Percentiles rank a stretch among this genome's conserved stretches.
Conservation (phyloP, 2,113 vertebrate genomes). For the Peromyscus maniculatus region DNA sequence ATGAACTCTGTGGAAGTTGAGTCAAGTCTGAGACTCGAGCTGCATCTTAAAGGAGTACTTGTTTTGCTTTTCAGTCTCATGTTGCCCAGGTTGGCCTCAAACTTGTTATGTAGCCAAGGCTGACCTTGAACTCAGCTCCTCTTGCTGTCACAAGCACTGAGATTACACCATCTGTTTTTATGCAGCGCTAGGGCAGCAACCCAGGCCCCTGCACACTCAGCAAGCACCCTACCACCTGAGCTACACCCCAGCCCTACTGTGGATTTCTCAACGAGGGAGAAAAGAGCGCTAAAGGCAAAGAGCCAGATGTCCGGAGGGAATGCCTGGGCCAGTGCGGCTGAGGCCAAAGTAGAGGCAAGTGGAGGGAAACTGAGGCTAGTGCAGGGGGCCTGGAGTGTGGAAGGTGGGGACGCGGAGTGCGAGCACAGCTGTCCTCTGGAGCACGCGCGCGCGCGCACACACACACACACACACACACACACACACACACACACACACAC, state of each 20-base stretch:
- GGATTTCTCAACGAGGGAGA: constrained; percentile 25
- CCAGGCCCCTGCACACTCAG: neutral
- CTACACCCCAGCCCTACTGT: too few relatives aligned
- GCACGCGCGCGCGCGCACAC: too few relatives aligned
- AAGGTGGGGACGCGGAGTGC: neutral
- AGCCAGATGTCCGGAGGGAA: neutral
- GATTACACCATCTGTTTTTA: neutral
- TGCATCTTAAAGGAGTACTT: neutral
- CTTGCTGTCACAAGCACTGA: too few relatives aligned
- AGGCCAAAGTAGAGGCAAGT: neutral
- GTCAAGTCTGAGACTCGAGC: neutral
- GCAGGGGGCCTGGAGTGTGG: neutral
- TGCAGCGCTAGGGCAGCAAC: neutral
- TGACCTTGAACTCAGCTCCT: neutral
- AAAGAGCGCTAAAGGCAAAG: neutral
- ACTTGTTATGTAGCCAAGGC: neutral
- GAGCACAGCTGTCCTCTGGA: rapidly evolving
- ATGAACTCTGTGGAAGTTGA: neutral
- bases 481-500: too few relatives aligned
- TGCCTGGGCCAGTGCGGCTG: neutral
- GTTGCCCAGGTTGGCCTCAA: neutral
- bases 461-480: too few relatives aligned
- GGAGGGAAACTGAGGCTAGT: neutral
- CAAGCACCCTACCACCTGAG: neutral
- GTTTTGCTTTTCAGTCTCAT: neutral